phyloP scores from a whole-genome alignment of 2,888 invertebrate genomes.

The Xestia xanthographa region DNA sequence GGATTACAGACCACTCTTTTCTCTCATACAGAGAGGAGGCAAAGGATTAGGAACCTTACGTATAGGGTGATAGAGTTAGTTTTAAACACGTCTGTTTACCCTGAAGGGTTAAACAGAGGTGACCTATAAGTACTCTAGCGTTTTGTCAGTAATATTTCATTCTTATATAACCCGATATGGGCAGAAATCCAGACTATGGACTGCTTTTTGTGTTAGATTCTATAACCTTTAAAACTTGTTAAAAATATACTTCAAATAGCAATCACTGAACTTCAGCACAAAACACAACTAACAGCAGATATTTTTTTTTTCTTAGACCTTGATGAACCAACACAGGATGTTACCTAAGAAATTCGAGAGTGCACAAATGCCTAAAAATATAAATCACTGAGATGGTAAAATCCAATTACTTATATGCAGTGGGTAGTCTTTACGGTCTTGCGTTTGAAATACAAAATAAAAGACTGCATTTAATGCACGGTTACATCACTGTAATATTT shows the following conservation, averaged over 20 bases:
- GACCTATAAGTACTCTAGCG: too few species aligned
- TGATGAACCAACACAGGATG: constrained; percentile 8
- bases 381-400: constrained; percentile 16
- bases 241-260: neutral
- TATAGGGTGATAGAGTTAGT: neutral
- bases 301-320: too few species aligned
- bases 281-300: neutral
- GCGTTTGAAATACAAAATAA: constrained; percentile 38
- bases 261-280: too few species aligned
- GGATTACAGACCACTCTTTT: too few species aligned
- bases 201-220: neutral
- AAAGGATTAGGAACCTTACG: too few species aligned
- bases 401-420: constrained; percentile 34
- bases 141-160: too few species aligned
- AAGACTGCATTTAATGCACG: constrained; percentile 30
- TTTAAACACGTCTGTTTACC: neutral
- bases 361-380: neutral
- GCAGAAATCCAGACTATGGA: neutral
- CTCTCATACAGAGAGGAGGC: too few species aligned
- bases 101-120: neutral
- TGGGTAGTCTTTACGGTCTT: constrained; percentile 30
- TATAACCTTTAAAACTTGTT: neutral
- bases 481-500: constrained; percentile 35
- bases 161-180: too few species aligned
- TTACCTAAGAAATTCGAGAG: constrained; percentile 6